Percentiles rank a stretch among this genome's conserved stretches.
Conservation (phyloP, 2,113 vertebrate species). For the Ia io region DNA sequence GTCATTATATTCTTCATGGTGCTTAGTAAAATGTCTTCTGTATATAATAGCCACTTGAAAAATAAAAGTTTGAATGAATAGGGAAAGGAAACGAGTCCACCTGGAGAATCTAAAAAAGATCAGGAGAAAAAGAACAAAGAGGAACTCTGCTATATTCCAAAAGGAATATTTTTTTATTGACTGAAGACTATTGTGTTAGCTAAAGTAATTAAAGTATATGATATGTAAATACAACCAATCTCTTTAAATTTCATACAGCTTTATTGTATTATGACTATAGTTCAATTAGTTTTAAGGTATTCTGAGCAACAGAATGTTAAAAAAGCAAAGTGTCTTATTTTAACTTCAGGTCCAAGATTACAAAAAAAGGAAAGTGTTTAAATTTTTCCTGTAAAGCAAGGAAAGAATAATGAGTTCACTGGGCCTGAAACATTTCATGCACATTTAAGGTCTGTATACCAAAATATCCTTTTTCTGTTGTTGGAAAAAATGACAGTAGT, state of each 20-base stretch:
- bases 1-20: background rate
- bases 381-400: background rate
- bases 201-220: background rate
- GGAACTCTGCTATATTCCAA: background rate
- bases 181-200: background rate
- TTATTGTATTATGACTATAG: background rate
- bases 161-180: background rate
- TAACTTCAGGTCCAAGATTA: background rate
- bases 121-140: background rate
- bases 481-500: background rate
- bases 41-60: background rate
- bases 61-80: background rate
- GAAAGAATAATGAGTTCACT: background rate
- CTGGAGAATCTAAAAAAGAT: background rate
- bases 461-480: background rate
- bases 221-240: background rate
- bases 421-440: background rate
- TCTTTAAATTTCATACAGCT: background rate
- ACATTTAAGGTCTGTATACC: background rate
- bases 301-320: background rate
- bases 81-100: background rate
- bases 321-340: background rate
- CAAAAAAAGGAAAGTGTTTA: background rate
- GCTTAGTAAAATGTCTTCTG: background rate
- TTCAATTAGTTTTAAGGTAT: background rate